Evolutionary conservation across 1,140 invertebrate species (phyloP), one percentile per base, ranked within the genome.

Genomic region (Neodiprion virginianus): DNA sequence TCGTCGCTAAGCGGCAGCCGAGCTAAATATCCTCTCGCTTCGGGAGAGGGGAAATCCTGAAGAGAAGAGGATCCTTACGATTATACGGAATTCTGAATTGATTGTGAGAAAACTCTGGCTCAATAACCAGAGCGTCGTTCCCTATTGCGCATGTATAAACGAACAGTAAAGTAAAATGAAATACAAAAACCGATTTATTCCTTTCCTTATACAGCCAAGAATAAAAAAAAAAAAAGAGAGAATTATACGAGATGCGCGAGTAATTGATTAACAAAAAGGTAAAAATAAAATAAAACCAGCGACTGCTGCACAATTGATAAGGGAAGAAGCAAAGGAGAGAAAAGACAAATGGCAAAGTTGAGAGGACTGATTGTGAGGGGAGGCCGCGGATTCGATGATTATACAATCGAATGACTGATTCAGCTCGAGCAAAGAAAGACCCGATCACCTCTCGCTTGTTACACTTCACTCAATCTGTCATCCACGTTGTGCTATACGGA

Each of bases 1-100:
- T 69, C 40, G 67, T 69, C 67, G 67, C 67, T 69, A 69, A 69
- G 67, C 67, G 67, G 12, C 23, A 47, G 67, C 67, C 11, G 40
- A 21, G 9, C 40, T 47, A 47, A 61, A 61, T 61, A 61, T 61
- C 53, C 53, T 14, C 28, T 14, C 11, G 4, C 53, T 14, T 12
- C 11, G 11, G 8, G 53, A 8, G 53, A 5, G 8, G 8, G 53
- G 3, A 8, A 8, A 61, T 61, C 53, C 53, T 61, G 11, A 5
- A 61, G 53, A 17, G n/a, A 17, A 61, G 53, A 61, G n/a, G 53
- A 61, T 61, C 11, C 53, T 61, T 61, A 61, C 53, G 53, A 17
- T 61, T 40, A 40, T 40, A 40, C 28, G 28, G 53, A 17, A 61
- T 5, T 61, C 53, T 61, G n/a, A 14, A 61, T 8, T 61, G 53